These are phyloP conservation scores for Phyllotreta cruciferae DNA, from an alignment of 2,888 invertebrate genomes.

Conservation along the genomic window DNA sequence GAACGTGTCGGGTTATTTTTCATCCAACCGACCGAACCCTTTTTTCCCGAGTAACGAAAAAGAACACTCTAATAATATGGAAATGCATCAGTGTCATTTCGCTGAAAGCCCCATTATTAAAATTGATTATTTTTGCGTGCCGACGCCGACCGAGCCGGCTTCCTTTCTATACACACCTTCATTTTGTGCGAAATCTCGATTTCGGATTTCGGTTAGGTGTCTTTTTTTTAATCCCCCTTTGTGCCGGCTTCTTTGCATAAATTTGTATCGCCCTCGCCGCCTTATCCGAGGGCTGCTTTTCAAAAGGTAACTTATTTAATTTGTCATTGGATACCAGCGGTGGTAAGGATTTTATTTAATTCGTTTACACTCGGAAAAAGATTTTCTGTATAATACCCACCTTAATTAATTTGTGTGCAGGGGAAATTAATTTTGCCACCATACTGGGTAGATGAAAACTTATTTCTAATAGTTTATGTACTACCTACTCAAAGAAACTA, in stretches of 20 bases:
- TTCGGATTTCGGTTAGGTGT: conserved; percentile 10
- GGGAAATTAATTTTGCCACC: too few relatives aligned
- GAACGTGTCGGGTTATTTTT: too few relatives aligned
- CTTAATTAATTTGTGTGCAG: too few relatives aligned
- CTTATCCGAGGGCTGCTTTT: conserved; percentile 12
- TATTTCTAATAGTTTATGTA: too few relatives aligned
- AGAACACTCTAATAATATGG: conserved; percentile 8
- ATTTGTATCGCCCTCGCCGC: conserved; percentile 19
- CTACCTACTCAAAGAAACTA: too few relatives aligned
- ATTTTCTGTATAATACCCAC: too few relatives aligned
- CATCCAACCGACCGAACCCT: too few relatives aligned
- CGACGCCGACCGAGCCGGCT: conserved; percentile 1
- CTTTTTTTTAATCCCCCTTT: conserved; percentile 22
- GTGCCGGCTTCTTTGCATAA: conserved; percentile 19
- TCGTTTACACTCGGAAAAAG: too few relatives aligned
- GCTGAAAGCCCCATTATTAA: conserved; percentile 16
- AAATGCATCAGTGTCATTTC: conserved; percentile 23
- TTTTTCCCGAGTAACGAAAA: too few relatives aligned
- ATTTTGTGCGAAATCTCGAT: conserved; percentile 11
- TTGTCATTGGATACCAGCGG: conserved; percentile 8
- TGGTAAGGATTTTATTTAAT: not conserved
- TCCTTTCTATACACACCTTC: conserved; percentile 14
- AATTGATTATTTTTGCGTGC: conserved; percentile 18
- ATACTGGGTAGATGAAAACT: too few relatives aligned
- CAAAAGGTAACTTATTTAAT: conserved; percentile 14